Conservation (phyloP, 2,888 invertebrate species). For the Timema podura region DNA sequence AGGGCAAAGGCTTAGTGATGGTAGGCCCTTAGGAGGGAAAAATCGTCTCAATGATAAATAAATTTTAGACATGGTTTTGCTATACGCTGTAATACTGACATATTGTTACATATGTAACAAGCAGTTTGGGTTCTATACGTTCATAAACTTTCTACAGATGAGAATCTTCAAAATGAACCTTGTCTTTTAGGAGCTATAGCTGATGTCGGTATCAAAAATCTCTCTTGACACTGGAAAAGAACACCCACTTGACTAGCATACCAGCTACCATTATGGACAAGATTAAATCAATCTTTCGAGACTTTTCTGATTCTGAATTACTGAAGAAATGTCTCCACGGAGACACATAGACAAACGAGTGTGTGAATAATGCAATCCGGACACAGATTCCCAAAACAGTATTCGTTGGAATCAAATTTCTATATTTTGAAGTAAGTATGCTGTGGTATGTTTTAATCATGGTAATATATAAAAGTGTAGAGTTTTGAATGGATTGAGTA, state of each 20-base stretch:
- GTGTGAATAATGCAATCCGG: conserved; percentile 25
- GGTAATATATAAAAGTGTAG: too few species aligned
- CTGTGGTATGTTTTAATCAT: conserved; percentile 25
- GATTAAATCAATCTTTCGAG: conserved; percentile 26
- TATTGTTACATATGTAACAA: conserved; percentile 24
- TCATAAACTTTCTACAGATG: conserved; percentile 29
- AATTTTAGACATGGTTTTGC: conserved; percentile 28
- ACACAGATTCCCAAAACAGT: conserved; percentile 24
- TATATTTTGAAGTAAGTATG: conserved; percentile 23
- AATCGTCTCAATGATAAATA: conserved; percentile 19
- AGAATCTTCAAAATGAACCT: conserved; percentile 25
- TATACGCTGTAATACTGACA: conserved; percentile 22
- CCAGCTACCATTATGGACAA: conserved; percentile 21
- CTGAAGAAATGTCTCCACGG: conserved; percentile 24
- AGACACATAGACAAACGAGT: conserved; percentile 22
- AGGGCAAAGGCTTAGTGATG: conserved; percentile 24
- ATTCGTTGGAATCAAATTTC: conserved; percentile 22
- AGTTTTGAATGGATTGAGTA: too few species aligned
- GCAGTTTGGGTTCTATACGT: conserved; percentile 29
- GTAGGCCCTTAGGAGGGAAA: conserved; percentile 19
- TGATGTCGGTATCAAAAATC: conserved; percentile 26
- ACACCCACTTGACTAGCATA: conserved; percentile 25
- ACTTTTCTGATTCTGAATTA: conserved; percentile 19
- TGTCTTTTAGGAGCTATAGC: conserved; percentile 25
- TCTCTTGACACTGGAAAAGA: conserved; percentile 6